A percentile compares a stretch with the other conserved stretches of the same genome.
Conservation (phyloP, 2,888 invertebrate species). For the Tipula confusa region DNA sequence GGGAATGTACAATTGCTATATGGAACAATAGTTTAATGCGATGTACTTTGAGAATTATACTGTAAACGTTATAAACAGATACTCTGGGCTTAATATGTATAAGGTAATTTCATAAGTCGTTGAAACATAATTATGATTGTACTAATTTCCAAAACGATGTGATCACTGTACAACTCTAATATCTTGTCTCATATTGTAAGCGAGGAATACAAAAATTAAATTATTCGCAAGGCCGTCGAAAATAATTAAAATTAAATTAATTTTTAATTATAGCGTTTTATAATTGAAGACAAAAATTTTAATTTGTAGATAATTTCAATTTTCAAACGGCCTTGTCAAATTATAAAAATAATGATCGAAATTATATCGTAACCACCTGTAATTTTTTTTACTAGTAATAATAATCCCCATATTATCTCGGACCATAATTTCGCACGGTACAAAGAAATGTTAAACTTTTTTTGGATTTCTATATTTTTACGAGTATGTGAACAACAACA, state of each 20-base stretch:
- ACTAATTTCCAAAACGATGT: too few species aligned
- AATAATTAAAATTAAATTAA: constrained; percentile 14
- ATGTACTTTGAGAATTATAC: too few species aligned
- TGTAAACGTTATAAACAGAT: too few species aligned
- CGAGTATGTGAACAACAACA: too few species aligned
- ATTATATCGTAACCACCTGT: not conserved
- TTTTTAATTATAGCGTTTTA: not conserved
- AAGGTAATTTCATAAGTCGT: too few species aligned
- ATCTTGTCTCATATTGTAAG: too few species aligned
- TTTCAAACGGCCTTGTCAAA: not conserved
- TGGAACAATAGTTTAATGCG: too few species aligned
- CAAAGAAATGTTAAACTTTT: not conserved
- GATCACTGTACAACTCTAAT: too few species aligned
- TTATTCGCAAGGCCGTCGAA: not conserved
- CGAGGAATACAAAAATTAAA: not conserved
- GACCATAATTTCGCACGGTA: not conserved
- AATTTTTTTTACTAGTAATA: not conserved
- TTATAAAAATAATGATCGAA: not conserved
- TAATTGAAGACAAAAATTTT: not conserved
- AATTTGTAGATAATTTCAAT: not conserved
- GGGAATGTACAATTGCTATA: too few species aligned
- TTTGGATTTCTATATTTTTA: too few species aligned
- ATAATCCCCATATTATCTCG: not conserved
- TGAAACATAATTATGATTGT: too few species aligned
- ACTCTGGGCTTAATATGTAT: too few species aligned